Base-by-base conservation (phyloP, 2,113 vertebrate genomes). In the Heterotilapia buettikoferi region DNA sequence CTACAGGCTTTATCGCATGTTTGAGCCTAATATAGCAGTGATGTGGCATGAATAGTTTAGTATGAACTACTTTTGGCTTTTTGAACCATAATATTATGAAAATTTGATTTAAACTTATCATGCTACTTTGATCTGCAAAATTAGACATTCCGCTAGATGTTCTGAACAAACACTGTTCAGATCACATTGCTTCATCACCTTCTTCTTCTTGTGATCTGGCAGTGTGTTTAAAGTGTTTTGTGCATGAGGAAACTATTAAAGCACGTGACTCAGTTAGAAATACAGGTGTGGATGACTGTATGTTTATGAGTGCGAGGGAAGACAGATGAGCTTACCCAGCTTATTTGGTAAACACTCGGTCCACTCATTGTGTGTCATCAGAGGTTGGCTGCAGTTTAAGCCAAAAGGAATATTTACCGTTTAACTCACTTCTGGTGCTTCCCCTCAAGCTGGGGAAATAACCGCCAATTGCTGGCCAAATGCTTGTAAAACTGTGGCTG, bases 311-410 rank as follows among this genome's bases (percentile, higher is more conserved):
- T 26, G 84, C 13, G 47, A 47, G n/a, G 63, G 76, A 88, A 89
- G 88, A 92, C 83, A 56, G 88, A 90, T 82, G 88, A 87, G 63
- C 84, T 90, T 84, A 91, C 82, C 82, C 53, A 18, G 52, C 31
- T 59, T 40, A 78, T 90, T 85, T 84, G 83, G 86, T 88, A 91
- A 93, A 93, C 84, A 89, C 50, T 89, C 4, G 11, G 84, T 86
- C 86, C 80, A 89, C 88, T 94, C 93, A 90, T 38, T 21, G 79
- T 92, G 92, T 88, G 84, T 95, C 94, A 93, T 86, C 89, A 38
- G 66, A 59, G 21, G 31, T 50, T 45, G 84, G 84, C 56, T 36
- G 10, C 57, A 88, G 57, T 82, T 88, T 89, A 43, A 83, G 84
- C 84, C 89, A 83, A 86, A 61, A 85, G 57, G 87, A 93, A 93